Percentiles rank a stretch among this genome's conserved stretches.
Conservation (phyloP, 2,888 invertebrate genomes). For the Drosophila algonquin region DNA sequence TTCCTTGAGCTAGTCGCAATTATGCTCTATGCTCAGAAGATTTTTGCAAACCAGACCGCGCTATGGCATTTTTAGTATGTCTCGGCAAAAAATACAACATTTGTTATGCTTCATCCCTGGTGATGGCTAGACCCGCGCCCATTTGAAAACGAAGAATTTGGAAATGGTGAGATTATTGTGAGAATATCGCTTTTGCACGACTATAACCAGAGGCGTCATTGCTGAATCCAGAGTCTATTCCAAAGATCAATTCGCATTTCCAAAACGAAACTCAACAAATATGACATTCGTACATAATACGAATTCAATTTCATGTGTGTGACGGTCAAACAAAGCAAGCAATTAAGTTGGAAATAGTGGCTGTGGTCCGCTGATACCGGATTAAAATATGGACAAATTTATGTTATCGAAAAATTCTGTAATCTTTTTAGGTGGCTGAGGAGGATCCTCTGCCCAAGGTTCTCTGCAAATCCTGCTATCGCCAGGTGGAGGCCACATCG, state of each 20-base stretch:
- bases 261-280: no score
- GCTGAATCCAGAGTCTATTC: slow-evolving; percentile 1
- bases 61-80: slow-evolving; percentile 4
- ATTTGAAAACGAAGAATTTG: no score
- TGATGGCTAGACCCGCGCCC: background rate
- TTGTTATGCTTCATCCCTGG: slow-evolving; percentile 21
- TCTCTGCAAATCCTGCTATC: slow-evolving; percentile 81
- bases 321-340: slow-evolving; percentile 52
- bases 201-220: background rate
- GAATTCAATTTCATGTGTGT: slow-evolving; percentile 12
- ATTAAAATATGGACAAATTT: no score
- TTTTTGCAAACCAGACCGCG: background rate
- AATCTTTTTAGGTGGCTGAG: slow-evolving; percentile 73
- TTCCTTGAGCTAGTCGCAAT: background rate
- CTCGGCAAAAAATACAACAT: slow-evolving; percentile 14
- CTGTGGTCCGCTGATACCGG: no score
- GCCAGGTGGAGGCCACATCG: slow-evolving; percentile 82
- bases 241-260: no score
- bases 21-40: background rate
- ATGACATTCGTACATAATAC: background rate
- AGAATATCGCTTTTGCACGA: no score
- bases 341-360: slow-evolving; percentile 43
- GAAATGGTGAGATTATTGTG: background rate
- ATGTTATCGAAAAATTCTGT: background rate
- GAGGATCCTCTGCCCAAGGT: slow-evolving; percentile 81